Conservation (phyloP, 2,888 invertebrate species). For the Oscheius myriophilus region DNA sequence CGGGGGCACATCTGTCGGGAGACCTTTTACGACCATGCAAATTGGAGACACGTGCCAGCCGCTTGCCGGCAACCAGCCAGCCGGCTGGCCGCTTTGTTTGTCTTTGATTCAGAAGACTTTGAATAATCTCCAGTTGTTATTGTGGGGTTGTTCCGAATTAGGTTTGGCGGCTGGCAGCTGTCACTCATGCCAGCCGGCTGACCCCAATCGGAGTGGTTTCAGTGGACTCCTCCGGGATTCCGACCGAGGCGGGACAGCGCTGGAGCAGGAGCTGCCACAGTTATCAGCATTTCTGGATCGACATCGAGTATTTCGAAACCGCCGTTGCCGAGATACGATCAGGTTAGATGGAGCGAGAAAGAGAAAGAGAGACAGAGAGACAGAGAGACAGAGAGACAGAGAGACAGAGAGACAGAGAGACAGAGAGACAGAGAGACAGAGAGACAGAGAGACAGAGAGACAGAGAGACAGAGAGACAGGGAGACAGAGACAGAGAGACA, state of each 20-base stretch:
- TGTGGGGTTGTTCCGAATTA: too few relatives aligned
- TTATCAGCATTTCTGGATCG: conserved; percentile 33
- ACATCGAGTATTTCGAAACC: conserved; percentile 11
- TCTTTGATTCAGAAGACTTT: too few relatives aligned
- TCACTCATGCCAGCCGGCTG: conserved; percentile 22
- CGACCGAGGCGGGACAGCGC: conserved; percentile 20
- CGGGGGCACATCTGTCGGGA: background rate
- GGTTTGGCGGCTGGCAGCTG: conserved; percentile 16
- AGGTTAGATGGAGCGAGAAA: conserved; percentile 26
- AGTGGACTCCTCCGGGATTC: conserved; percentile 32
- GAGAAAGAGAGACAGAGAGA: too few relatives aligned
- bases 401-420: too few relatives aligned
- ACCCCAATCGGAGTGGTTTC: conserved; percentile 17
- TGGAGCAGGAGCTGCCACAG: conserved; percentile 8
- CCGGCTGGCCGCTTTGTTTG: too few relatives aligned
- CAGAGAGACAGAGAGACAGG: too few relatives aligned
- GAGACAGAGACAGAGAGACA: too few relatives aligned
- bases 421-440: too few relatives aligned
- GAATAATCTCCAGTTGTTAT: too few relatives aligned
- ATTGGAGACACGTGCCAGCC: conserved; percentile 23
- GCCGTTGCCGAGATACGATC: conserved; percentile 47
- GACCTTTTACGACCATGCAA: conserved; percentile 27
- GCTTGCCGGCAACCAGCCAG: background rate
- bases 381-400: too few relatives aligned
- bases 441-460: too few relatives aligned